Conservation (phyloP, 2,797 vertebrate genomes). For the Acrossocheilus fasciatus region DNA sequence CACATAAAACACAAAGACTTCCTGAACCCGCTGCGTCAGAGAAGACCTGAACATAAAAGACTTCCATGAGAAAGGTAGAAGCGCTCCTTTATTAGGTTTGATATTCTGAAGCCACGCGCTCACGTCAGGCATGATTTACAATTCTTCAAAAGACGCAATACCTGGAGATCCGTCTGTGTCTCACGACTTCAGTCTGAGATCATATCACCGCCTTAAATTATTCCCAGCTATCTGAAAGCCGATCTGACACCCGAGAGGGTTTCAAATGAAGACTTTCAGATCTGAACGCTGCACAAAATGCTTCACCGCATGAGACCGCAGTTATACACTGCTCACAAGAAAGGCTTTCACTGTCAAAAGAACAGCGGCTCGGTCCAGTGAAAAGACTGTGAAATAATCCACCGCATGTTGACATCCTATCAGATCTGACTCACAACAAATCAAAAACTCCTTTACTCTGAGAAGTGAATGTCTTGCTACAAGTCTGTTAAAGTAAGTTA, state of each 20-base stretch:
- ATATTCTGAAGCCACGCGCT: neutral
- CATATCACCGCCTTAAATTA: conserved; percentile 39
- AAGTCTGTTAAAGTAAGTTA: neutral
- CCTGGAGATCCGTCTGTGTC: conserved; percentile 27
- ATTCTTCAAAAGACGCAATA: conserved; percentile 27
- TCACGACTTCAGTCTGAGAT: conserved; percentile 45
- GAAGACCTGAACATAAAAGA: neutral
- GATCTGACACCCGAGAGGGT: conserved; percentile 27
- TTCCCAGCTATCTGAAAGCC: conserved; percentile 47
- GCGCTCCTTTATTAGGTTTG: neutral
- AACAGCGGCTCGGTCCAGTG: neutral
- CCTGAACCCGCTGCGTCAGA: neutral
- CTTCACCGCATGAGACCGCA: neutral
- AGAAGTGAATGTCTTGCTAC: neutral
- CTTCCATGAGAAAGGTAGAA: neutral
- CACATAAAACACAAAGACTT: neutral
- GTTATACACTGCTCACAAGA: conserved; percentile 1
- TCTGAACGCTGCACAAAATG: neutral
- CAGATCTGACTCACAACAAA: neutral
- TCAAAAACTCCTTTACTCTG: neutral
- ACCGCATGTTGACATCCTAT: neutral
- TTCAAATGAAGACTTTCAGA: conserved; percentile 24
- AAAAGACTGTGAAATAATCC: neutral
- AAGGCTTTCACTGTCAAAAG: conserved; percentile 6
- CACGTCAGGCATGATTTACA: neutral